phyloP scores from a whole-genome alignment of 2,888 invertebrate genomes.

The Dynastes maya region DNA sequence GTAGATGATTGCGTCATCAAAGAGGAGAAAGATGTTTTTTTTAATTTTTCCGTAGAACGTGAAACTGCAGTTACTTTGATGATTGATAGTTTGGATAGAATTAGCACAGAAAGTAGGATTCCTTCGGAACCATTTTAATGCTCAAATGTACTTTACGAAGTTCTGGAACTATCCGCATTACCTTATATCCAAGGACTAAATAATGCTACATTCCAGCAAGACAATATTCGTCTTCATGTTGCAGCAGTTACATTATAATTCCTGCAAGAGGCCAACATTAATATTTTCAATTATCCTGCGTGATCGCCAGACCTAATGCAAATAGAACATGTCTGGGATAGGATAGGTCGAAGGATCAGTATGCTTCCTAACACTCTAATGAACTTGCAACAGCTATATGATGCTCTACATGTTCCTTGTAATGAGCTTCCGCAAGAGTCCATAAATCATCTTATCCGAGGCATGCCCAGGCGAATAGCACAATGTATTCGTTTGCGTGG shows the following conservation, averaged over 20 bases:
- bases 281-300: background rate
- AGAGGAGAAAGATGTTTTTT: background rate
- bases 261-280: background rate
- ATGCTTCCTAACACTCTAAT: no score
- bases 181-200: background rate
- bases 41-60: background rate
- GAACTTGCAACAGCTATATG: no score
- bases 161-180: background rate
- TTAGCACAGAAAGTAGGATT: background rate
- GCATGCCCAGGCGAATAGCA: no score
- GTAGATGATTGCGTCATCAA: background rate
- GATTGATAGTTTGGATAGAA: background rate
- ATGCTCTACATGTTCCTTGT: no score
- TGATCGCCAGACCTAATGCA: background rate
- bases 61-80: background rate
- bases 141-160: background rate
- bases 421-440: no score
- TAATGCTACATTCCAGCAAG: background rate
- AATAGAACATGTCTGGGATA: background rate
- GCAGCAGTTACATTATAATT: background rate
- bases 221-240: background rate
- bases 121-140: background rate
- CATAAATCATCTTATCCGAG: no score
- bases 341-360: background rate
- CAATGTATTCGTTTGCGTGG: no score